These are phyloP conservation scores for Zaprionus lineosus DNA, from an alignment of 2,888 invertebrate species.

Conservation along the genomic window DNA sequence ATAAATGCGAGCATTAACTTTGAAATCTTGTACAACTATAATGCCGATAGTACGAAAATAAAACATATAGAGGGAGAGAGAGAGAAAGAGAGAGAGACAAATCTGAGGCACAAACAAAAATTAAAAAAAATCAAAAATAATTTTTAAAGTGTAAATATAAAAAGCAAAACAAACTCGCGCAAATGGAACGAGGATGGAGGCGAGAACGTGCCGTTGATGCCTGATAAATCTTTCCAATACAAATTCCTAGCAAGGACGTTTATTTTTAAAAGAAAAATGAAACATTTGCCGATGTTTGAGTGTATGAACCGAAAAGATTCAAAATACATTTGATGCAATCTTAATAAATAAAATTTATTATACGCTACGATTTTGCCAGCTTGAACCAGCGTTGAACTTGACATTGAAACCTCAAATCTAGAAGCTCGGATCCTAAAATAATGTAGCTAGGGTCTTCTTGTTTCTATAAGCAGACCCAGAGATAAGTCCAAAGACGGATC, in stretches of 20 bases:
- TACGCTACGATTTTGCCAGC: constrained; percentile 23
- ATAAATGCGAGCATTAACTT: constrained; percentile 51
- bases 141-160: constrained; percentile 33
- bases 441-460: constrained; percentile 3
- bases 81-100: too few relatives aligned
- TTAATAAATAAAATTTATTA: background rate
- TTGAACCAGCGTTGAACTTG: constrained; percentile 63
- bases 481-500: constrained; percentile 19
- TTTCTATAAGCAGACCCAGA: constrained; percentile 8
- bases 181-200: constrained; percentile 20
- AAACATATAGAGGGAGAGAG: constrained; percentile 24
- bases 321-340: too few relatives aligned
- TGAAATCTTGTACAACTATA: constrained; percentile 55
- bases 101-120: too few relatives aligned
- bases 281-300: constrained; percentile 20
- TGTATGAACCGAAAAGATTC: too few relatives aligned
- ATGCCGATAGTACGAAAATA: constrained; percentile 1
- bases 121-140: too few relatives aligned
- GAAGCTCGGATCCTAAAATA: constrained; percentile 41
- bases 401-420: constrained; percentile 63
- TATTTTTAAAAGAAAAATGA: constrained; percentile 53
- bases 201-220: constrained; percentile 26
- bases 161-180: constrained; percentile 24
- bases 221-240: constrained; percentile 38
- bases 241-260: constrained; percentile 73